phyloP scores from a whole-genome alignment of 2,888 invertebrate genomes.

The Cantharis rufa region DNA sequence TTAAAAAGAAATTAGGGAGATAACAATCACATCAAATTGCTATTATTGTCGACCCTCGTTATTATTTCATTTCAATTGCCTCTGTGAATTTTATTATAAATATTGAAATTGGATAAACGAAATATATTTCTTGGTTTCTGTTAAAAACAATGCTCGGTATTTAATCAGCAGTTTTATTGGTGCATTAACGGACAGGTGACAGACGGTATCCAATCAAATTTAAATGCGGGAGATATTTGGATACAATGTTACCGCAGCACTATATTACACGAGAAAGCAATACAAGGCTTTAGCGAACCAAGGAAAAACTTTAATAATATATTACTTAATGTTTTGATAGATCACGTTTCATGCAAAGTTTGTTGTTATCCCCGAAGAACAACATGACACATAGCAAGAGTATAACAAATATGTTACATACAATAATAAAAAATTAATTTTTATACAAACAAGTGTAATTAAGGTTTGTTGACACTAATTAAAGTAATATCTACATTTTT shows the following conservation, averaged over 20 bases:
- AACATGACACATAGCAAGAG: not conserved
- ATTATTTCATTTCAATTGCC: not conserved
- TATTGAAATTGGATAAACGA: not conserved
- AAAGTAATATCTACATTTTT: not conserved
- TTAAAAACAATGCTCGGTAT: too few relatives aligned
- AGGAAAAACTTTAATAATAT: not conserved
- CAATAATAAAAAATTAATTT: not conserved
- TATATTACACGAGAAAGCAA: not conserved
- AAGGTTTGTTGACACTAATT: not conserved
- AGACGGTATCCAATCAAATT: too few relatives aligned
- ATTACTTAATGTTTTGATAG: not conserved
- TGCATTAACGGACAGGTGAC: too few relatives aligned
- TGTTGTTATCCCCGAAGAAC: not conserved
- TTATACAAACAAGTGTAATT: not conserved
- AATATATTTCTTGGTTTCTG: too few relatives aligned
- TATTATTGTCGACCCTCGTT: not conserved
- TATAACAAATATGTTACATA: not conserved
- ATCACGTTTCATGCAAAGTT: not conserved
- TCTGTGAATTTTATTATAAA: not conserved
- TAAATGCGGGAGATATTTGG: too few relatives aligned
- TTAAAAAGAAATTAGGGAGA: not conserved
- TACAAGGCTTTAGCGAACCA: not conserved
- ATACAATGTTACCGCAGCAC: too few relatives aligned
- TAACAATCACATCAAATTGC: not conserved
- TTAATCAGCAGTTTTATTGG: too few relatives aligned